Conservation (phyloP, 2,797 vertebrate species). For the Protosalanx chinensis region DNA sequence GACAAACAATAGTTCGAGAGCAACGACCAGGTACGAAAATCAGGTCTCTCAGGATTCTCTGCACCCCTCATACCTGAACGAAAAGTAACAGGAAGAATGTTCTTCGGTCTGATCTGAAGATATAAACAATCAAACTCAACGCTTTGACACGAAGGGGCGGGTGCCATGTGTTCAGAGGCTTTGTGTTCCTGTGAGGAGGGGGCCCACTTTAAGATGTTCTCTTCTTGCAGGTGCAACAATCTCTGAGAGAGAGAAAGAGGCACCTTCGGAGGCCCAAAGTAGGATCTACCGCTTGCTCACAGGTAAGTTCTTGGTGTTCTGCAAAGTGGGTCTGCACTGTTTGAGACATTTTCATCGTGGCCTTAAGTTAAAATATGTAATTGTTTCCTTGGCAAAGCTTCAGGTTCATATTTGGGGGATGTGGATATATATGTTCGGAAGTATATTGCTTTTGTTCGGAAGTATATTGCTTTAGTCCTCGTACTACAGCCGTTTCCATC, state of each 20-base stretch:
- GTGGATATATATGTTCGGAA: too few relatives aligned
- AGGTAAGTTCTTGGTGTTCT: background rate
- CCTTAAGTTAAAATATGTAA: background rate
- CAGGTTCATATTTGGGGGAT: too few relatives aligned
- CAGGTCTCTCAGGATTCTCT: conserved; percentile 34
- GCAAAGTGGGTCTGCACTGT: background rate
- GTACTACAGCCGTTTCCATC: too few relatives aligned
- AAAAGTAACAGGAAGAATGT: conserved; percentile 1
- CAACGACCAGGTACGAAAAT: background rate
- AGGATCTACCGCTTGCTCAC: background rate
- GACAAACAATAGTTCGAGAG: background rate
- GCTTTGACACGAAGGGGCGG: conserved; percentile 29
- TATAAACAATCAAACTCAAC: background rate
- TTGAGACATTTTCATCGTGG: background rate
- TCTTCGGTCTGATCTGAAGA: conserved; percentile 8
- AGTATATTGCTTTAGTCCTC: too few relatives aligned
- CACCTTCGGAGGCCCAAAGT: conserved; percentile 16
- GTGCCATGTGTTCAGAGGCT: conserved; percentile 14
- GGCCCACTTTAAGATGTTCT: conserved; percentile 22
- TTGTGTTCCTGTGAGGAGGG: conserved; percentile 13
- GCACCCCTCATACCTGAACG: background rate
- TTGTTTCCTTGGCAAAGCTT: too few relatives aligned
- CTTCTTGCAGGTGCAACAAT: background rate
- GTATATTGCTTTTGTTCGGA: too few relatives aligned
- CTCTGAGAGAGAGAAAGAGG: background rate